These are phyloP conservation scores for Trichopoda pennipes DNA, from an alignment of 2,888 invertebrate genomes.

Conservation along the genomic window DNA sequence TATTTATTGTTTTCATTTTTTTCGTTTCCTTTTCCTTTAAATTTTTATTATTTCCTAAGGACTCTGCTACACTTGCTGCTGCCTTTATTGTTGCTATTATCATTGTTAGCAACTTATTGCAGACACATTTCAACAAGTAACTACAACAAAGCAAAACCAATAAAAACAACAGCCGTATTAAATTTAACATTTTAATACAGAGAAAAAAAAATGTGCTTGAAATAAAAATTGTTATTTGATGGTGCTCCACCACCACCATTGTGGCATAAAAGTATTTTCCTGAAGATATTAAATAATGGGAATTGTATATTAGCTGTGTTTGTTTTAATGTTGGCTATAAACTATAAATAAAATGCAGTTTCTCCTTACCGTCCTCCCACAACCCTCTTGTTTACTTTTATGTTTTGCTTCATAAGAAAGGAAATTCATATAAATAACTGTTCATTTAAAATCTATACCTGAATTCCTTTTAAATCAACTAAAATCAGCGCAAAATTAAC, in stretches of 20 bases:
- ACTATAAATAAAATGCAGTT: constrained; percentile 19
- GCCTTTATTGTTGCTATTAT: background rate
- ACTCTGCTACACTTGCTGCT: background rate
- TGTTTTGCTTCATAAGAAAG: background rate
- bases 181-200: constrained; percentile 33
- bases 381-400: background rate
- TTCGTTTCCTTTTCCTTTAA: background rate
- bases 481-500: no score
- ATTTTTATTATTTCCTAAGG: background rate
- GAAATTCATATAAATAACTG: background rate
- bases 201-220: background rate
- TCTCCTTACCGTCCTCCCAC: background rate
- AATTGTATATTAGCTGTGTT: constrained; percentile 7
- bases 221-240: background rate
- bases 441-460: no score
- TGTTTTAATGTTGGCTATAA: constrained; percentile 22
- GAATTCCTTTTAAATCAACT: no score
- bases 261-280: background rate
- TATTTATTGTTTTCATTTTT: background rate
- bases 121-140: constrained; percentile 55
- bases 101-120: constrained; percentile 14
- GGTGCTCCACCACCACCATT: no score
- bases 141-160: constrained; percentile 4
- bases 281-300: background rate
- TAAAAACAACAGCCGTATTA: constrained; percentile 1